Percentiles rank a stretch among this genome's conserved stretches.
Conservation (phyloP, 2,113 vertebrate genomes). For the Piliocolobus tephrosceles region DNA sequence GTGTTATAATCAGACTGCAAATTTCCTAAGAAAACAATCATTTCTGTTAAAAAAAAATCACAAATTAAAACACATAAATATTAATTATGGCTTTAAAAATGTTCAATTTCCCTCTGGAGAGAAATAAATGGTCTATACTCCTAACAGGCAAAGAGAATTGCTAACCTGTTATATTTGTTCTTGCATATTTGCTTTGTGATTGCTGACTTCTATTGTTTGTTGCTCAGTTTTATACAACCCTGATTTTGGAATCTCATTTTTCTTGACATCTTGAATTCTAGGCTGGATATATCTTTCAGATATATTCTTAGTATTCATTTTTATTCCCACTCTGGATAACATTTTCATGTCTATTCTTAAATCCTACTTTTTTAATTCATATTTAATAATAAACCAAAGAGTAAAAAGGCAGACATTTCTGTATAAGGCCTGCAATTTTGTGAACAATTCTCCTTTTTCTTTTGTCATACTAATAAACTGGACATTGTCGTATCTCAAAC, state of each 20-base stretch:
- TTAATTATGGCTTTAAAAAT: background rate
- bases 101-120: background rate
- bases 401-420: background rate
- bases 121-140: background rate
- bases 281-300: background rate
- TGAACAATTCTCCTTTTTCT: background rate
- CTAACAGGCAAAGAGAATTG: background rate
- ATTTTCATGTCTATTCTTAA: background rate
- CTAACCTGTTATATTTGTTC: background rate
- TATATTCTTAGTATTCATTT: background rate
- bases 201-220: background rate
- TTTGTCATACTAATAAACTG: background rate
- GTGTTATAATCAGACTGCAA: background rate
- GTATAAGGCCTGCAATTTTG: background rate
- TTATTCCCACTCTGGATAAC: background rate
- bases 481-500: slow-evolving; percentile 20
- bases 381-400: background rate
- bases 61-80: background rate
- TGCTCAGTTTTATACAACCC: background rate
- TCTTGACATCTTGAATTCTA: background rate
- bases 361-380: background rate
- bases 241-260: background rate
- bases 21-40: background rate
- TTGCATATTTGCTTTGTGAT: background rate
- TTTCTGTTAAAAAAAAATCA: background rate